Evolutionary conservation across 1,140 invertebrate species (phyloP), one percentile per base, ranked within the genome.

Genomic region (Lethrus apterus): DNA sequence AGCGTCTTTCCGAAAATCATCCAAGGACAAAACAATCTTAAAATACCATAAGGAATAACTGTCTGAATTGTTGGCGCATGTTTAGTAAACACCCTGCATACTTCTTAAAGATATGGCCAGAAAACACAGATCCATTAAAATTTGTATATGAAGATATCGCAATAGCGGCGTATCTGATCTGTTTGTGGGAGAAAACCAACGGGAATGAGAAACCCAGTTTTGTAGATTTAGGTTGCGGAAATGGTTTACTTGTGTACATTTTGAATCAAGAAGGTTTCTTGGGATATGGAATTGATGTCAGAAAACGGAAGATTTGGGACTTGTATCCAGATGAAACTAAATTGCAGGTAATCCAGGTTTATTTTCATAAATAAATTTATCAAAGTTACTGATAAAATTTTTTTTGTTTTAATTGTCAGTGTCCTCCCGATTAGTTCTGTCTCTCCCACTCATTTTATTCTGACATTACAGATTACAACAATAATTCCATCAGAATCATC

Each of bases 111-210:
- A 77, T 78, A 44, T 96, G 93, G 93, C 78, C 82, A 13, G 90
- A 96, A 70, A 84, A 75, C 18, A 98, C 94, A 23, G 90, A 97
- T 71, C 91, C 94, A 9, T 62, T 79, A 26, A 98, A 98, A 70
- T 96, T 89, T 76, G 87, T 99, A 4, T 93, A 87, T 73, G 94
- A 99, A 76, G 95, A 98, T 66, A 75, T 98, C 46, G 91, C 89
- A 4, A 98, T 98, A 58, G 91, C 93, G 10, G 73, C 88, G 2
- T 99, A 98, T 67, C 70, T 99, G 11, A 69, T 96, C 19, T 70
- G 90, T 23, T 54, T 91, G 0, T 92, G 88, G 88, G 70, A 79
- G 34, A 56, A 72, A 26, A 71, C 74, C 36, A 66, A 70, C 54
- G 65, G 68, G 38, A 64, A 65, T 17, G 63, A 63, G 29, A 62